phyloP scores from a whole-genome alignment of 2,797 vertebrate species.

The Petrocephalus schoutedeni region DNA sequence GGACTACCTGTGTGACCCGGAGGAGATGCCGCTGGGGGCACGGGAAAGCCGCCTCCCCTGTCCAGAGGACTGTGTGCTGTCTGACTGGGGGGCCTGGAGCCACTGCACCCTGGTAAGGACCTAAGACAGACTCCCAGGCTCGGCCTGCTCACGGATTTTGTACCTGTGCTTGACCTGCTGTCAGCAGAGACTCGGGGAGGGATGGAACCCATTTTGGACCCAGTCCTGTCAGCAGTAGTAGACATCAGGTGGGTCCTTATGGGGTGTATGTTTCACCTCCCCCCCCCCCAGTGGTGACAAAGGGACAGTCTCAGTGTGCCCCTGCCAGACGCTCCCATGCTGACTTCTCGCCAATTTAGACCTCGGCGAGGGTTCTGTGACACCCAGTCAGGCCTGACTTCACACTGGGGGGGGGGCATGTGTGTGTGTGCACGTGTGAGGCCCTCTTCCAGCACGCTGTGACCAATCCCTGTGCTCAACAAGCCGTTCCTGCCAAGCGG shows the following conservation, averaged over 20 bases:
- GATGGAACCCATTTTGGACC: neutral
- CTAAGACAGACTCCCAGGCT: neutral
- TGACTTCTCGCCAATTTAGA: slow-evolving; percentile 15
- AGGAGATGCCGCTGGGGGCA: slow-evolving; percentile 93
- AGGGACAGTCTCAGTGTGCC: slow-evolving; percentile 19
- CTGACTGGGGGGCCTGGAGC: slow-evolving; percentile 86
- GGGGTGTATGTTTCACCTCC: neutral
- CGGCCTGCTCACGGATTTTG: neutral
- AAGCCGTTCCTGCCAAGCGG: slow-evolving; percentile 17
- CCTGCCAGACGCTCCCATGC: slow-evolving; percentile 6
- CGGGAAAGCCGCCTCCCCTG: slow-evolving; percentile 84
- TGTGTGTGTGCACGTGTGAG: neutral
- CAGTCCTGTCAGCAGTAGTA: slow-evolving; percentile 23
- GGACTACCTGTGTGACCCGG: slow-evolving; percentile 94
- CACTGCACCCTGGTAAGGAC: slow-evolving; percentile 75
- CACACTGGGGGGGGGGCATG: neutral
- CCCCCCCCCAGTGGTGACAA: neutral
- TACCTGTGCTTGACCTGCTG: neutral
- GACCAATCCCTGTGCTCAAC: slow-evolving; percentile 19
- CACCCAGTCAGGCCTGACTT: slow-evolving; percentile 6
- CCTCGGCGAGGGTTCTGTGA: neutral
- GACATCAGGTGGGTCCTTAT: slow-evolving; percentile 6
- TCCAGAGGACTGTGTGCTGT: slow-evolving; percentile 87
- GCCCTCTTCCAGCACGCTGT: neutral
- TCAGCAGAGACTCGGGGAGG: neutral